Evolutionary conservation across 2,888 invertebrate genomes (phyloP), one percentile per base, ranked within the genome.

Genomic region (Bellardia bayeri): DNA sequence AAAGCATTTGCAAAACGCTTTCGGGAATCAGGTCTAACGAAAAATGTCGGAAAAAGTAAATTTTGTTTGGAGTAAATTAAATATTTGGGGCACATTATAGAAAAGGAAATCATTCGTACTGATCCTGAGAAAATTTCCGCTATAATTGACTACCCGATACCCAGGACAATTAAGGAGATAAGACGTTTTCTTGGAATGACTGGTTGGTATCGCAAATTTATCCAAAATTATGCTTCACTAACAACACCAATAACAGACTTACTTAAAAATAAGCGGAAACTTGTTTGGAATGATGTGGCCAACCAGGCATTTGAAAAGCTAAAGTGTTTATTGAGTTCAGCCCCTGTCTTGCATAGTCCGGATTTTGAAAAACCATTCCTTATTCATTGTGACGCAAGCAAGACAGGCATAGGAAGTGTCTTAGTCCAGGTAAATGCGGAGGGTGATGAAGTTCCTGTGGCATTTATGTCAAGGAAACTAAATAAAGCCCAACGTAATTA

Each of bases 311-410:
- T 58, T 58, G 58, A 58, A 8, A 30, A 16, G 75, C 80, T 13
- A n/a, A 88, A 30, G 37, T 71, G 4, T 69, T 6, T 51, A 51
- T 5, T 51, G 6, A 51, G 51, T 14, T 51, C 51, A 51, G 51
- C 51, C 4, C 51, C 58, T 58, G 58, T 58, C 8, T 58, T 58
- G 58, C 58, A 58, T 14, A 23, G 58, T 58, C 85, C 87, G 8
- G 82, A 88, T 81, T 88, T 87, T 56, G 49, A 6, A 7, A 75
- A 82, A 76, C 80, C 63, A 16, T 88, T 87, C 37, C 51, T 13
- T 13, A 72, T 85, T 11, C 79, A 86, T 16, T 89, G 89, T 42
- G 89, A 88, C 51, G 51, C 51, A 14, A 51, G 51, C n/a, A 51
- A 51, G 30, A 83, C 85, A 51, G 51, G 51, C 11, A 51, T 51